Percentiles rank a stretch among this genome's conserved stretches.
Conservation (phyloP, 2,888 invertebrate species). For the Phalangium opilio region DNA sequence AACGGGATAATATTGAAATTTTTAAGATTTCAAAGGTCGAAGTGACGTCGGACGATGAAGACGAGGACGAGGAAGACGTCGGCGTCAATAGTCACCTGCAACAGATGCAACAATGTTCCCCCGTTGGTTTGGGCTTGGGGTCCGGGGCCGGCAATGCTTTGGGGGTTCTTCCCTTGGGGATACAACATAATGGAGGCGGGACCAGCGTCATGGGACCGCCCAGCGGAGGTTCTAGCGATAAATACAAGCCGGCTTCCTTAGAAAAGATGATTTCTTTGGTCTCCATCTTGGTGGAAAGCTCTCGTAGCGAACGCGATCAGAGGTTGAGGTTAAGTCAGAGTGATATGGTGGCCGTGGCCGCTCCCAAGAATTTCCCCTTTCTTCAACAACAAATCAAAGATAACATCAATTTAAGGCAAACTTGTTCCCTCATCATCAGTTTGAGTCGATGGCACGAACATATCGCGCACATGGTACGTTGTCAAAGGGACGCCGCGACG, state of each 20-base stretch:
- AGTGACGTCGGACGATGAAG: not conserved
- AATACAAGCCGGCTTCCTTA: slow-evolving; percentile 72
- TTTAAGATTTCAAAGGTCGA: too few species aligned
- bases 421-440: slow-evolving; percentile 76
- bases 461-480: slow-evolving; percentile 52
- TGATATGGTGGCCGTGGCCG: slow-evolving; percentile 62
- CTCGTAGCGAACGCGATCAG: slow-evolving; percentile 53
- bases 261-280: slow-evolving; percentile 91
- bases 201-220: too few species aligned
- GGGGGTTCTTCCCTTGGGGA: too few species aligned
- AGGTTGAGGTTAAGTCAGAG: slow-evolving; percentile 53
- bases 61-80: not conserved
- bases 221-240: slow-evolving; percentile 37
- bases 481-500: not conserved
- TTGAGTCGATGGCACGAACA: slow-evolving; percentile 80
- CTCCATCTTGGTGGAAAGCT: slow-evolving; percentile 72
- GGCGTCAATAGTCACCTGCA: slow-evolving; percentile 1
- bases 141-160: too few species aligned
- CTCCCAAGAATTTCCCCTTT: slow-evolving; percentile 67
- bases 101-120: slow-evolving; percentile 1
- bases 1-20: too few species aligned
- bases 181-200: too few species aligned
- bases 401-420: slow-evolving; percentile 78
- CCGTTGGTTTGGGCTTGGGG: slow-evolving; percentile 4
- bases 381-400: slow-evolving; percentile 88